phyloP scores from a whole-genome alignment of 2,113 vertebrate species.

The Stictonetta naevosa region DNA sequence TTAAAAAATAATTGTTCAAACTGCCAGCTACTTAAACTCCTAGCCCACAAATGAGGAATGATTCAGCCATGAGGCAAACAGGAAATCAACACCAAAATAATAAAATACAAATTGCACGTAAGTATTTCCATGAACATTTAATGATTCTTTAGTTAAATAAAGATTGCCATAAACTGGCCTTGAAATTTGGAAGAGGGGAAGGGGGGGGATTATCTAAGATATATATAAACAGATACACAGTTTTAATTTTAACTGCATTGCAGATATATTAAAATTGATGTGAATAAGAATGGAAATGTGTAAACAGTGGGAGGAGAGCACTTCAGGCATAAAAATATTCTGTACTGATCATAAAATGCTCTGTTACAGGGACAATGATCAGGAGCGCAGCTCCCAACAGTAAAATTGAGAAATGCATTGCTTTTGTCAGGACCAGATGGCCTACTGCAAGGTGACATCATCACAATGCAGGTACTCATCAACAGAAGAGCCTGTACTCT shows the following conservation, averaged over 20 bases:
- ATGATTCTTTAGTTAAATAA: not conserved
- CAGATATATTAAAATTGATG: not conserved
- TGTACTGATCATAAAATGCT: not conserved
- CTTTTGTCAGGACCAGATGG: fast-evolving
- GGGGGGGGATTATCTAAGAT: not conserved
- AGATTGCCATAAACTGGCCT: not conserved
- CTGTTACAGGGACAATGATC: not conserved
- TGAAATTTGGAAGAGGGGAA: not conserved
- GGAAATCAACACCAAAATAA: not conserved
- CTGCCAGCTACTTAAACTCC: not conserved
- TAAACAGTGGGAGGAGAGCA: not conserved
- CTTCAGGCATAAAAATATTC: not conserved
- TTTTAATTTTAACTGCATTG: not conserved
- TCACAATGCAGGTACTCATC: not conserved
- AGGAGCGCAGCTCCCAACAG: not conserved
- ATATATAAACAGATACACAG: not conserved
- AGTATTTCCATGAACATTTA: not conserved
- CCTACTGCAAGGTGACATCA: fast-evolving
- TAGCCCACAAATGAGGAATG: not conserved
- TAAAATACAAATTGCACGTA: not conserved
- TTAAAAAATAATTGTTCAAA: not conserved
- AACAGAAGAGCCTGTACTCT: not conserved
- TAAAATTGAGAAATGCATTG: not conserved
- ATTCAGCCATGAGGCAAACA: not conserved
- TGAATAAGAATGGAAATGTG: fast-evolving